These are phyloP conservation scores for Loripinus fragilis DNA, from an alignment of 2,888 invertebrate genomes.

Conservation along the genomic window DNA sequence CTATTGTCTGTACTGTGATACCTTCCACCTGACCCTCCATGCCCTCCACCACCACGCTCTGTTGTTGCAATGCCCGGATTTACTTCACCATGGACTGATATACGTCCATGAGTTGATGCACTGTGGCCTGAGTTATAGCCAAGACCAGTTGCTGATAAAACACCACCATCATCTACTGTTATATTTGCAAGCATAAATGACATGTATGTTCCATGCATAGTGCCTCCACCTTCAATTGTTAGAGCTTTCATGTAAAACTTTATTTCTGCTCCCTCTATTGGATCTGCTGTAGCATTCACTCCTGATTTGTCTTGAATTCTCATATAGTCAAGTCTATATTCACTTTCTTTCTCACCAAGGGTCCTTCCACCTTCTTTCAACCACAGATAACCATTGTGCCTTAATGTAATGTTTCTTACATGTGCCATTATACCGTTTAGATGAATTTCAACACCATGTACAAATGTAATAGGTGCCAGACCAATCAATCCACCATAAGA, in stretches of 20 bases:
- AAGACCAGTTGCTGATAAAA: slow-evolving; percentile 67
- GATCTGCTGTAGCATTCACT: slow-evolving; percentile 70
- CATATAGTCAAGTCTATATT: slow-evolving; percentile 65
- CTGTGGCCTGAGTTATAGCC: slow-evolving; percentile 68
- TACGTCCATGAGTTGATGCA: slow-evolving; percentile 58
- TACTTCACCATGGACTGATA: slow-evolving; percentile 70
- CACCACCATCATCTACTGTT: slow-evolving; percentile 73
- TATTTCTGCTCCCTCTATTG: slow-evolving; percentile 69
- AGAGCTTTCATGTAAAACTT: slow-evolving; percentile 61
- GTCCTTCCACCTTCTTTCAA: slow-evolving; percentile 73
- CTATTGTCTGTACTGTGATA: slow-evolving; percentile 27
- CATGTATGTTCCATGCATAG: slow-evolving; percentile 67
- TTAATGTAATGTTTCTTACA: slow-evolving; percentile 70
- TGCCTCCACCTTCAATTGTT: slow-evolving; percentile 74
- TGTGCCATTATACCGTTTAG: slow-evolving; percentile 70
- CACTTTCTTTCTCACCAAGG: slow-evolving; percentile 50
- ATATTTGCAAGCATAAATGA: slow-evolving; percentile 67
- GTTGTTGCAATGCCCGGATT: slow-evolving; percentile 64
- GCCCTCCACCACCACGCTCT: slow-evolving; percentile 67
- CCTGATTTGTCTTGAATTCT: slow-evolving; percentile 69
- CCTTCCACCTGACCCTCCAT: slow-evolving; percentile 72
- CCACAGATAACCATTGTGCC: slow-evolving; percentile 74
- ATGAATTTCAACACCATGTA: slow-evolving; percentile 75
- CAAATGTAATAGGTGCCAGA: slow-evolving; percentile 69
- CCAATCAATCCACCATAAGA: slow-evolving; percentile 70